A percentile compares a stretch with the other conserved stretches of the same genome.
These are phyloP conservation scores for Gobius niger DNA, from an alignment of 2,113 vertebrate genomes.

Conservation along the genomic window DNA sequence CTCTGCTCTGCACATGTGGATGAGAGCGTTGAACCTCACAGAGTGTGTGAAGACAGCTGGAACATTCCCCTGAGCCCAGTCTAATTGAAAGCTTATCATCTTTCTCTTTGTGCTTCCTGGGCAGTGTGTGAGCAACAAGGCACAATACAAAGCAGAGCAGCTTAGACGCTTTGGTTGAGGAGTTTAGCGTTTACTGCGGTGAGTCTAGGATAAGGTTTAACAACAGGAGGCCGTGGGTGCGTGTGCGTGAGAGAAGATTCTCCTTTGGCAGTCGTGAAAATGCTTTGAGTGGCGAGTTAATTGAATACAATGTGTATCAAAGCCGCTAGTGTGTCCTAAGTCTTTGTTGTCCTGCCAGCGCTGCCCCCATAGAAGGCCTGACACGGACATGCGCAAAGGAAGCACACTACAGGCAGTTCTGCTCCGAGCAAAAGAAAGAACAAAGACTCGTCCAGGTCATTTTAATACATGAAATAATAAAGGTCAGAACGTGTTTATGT, in stretches of 20 bases:
- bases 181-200: conserved; percentile 38
- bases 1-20: conserved; percentile 73
- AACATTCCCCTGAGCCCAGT: conserved; percentile 69
- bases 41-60: conserved; percentile 73
- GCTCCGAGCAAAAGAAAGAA: conserved; percentile 38
- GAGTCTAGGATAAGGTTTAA: conserved; percentile 57
- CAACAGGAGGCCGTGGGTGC: conserved; percentile 46
- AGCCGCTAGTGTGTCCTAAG: conserved; percentile 54
- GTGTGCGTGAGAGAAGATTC: conserved; percentile 19
- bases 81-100: conserved; percentile 79
- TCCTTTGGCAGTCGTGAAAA: conserved; percentile 39
- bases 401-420: conserved; percentile 34
- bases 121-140: conserved; percentile 30
- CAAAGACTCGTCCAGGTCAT: conserved; percentile 21
- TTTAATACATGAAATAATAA: conserved; percentile 36
- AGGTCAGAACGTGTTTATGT: conserved; percentile 58
- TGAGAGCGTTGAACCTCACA: conserved; percentile 52
- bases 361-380: conserved; percentile 64
- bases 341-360: conserved; percentile 74
- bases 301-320: conserved; percentile 71
- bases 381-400: conserved; percentile 21
- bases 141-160: conserved; percentile 22
- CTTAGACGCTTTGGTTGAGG: conserved; percentile 43
- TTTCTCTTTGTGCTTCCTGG: conserved; percentile 70
- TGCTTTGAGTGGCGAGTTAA: conserved; percentile 66